phyloP scores from a whole-genome alignment of 2,797 vertebrate genomes.

The Acanthornis magna region DNA sequence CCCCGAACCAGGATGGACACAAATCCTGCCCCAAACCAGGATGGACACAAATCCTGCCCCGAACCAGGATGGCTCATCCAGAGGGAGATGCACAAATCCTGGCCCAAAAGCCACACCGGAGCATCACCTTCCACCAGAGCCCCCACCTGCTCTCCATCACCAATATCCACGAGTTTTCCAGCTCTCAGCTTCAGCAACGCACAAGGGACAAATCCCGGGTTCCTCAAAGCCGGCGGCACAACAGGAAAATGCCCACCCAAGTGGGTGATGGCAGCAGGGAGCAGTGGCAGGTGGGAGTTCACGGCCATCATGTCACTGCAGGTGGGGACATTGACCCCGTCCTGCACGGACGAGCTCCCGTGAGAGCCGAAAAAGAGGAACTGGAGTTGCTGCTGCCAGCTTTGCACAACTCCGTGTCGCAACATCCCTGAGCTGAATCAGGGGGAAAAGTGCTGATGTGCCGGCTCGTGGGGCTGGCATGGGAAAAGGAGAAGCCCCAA shows the following conservation, averaged over 20 bases:
- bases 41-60: not conserved
- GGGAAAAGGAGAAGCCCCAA: not conserved
- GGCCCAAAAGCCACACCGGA: not conserved
- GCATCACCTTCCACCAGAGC: fast-evolving
- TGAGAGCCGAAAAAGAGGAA: slow-evolving; percentile 37
- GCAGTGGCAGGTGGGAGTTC: fast-evolving
- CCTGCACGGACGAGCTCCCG: fast-evolving
- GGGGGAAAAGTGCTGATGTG: slow-evolving; percentile 34
- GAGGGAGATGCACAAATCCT: not conserved
- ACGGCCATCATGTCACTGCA: fast-evolving
- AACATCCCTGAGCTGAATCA: not conserved
- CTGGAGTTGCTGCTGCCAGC: fast-evolving
- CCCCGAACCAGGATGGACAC: not conserved
- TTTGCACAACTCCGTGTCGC: not conserved
- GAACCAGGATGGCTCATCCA: not conserved
- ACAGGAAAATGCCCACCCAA: fast-evolving
- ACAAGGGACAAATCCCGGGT: not conserved
- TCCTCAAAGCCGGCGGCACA: not conserved
- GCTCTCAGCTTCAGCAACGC: fast-evolving
- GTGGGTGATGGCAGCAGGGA: fast-evolving
- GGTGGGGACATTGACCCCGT: not conserved
- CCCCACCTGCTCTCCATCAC: fast-evolving
- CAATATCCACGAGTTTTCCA: fast-evolving
- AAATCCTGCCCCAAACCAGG: not conserved
- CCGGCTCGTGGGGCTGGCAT: fast-evolving